A percentile compares a stretch with the other conserved stretches of the same genome.
Evolutionary conservation across 1,140 invertebrate species (phyloP).

Genomic region (Triops cancriformis): DNA sequence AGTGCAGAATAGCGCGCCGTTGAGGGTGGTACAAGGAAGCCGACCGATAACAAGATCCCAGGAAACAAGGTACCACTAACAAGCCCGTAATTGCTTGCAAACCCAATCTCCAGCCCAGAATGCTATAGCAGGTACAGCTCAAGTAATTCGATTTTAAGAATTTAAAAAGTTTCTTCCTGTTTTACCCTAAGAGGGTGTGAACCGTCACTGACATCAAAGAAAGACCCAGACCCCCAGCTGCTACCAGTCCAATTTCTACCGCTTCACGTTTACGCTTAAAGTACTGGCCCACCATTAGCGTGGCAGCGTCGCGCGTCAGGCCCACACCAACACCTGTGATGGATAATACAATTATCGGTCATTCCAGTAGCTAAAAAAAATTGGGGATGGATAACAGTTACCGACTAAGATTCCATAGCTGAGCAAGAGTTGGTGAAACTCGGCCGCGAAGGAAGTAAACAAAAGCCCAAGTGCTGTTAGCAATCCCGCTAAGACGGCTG

Average conservation of each 20-base stretch:
- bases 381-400: slow-evolving; percentile 37
- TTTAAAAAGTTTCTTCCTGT: background rate
- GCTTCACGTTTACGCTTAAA: slow-evolving; percentile 74
- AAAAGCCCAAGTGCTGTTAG: slow-evolving; percentile 72
- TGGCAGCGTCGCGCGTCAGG: slow-evolving; percentile 71
- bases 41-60: slow-evolving; percentile 80
- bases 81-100: slow-evolving; percentile 76
- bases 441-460: slow-evolving; percentile 74
- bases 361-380: background rate
- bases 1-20: slow-evolving; percentile 73
- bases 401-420: slow-evolving; percentile 61
- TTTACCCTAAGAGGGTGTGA: slow-evolving; percentile 64
- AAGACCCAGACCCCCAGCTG: slow-evolving; percentile 73
- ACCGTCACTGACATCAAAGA: slow-evolving; percentile 72
- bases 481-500: slow-evolving; percentile 75
- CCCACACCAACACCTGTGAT: slow-evolving; percentile 68
- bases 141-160: background rate
- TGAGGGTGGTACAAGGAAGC: slow-evolving; percentile 84
- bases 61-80: slow-evolving; percentile 72
- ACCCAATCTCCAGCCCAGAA: slow-evolving; percentile 77
- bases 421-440: slow-evolving; percentile 83
- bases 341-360: slow-evolving; percentile 24
- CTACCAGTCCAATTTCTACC: slow-evolving; percentile 78
- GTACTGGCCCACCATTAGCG: slow-evolving; percentile 82
- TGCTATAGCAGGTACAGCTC: slow-evolving; percentile 45